These are phyloP conservation scores for Hippasteria phrygiana DNA, from an alignment of 53 echinoderm and acorn worm genomes.

Conservation along the genomic window DNA sequence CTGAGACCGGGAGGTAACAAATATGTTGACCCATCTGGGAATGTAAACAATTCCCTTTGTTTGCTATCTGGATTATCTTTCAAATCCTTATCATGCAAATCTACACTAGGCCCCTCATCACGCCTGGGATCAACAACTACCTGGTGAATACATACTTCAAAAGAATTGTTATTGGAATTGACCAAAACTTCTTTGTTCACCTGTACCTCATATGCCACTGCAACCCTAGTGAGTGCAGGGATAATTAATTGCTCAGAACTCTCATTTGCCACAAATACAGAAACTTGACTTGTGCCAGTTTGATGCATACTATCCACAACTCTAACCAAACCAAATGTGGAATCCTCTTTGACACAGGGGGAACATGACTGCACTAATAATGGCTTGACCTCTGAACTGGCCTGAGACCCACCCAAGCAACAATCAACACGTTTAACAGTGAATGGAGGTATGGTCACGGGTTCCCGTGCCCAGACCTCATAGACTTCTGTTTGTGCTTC, in stretches of 20 bases:
- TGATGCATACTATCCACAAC: slow-evolving; percentile 9
- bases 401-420: not conserved
- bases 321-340: not conserved
- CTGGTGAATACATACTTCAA: slow-evolving; percentile 37
- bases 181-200: slow-evolving; percentile 45
- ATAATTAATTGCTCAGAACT: slow-evolving; percentile 41
- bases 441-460: not conserved
- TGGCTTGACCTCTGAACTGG: not conserved
- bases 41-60: slow-evolving; percentile 48
- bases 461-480: slow-evolving; percentile 26
- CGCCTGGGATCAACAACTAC: slow-evolving; percentile 8
- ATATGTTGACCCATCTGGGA: slow-evolving; percentile 45
- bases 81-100: slow-evolving; percentile 16
- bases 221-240: slow-evolving; percentile 42
- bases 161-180: not conserved
- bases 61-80: slow-evolving; percentile 22
- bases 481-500: not conserved
- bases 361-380: slow-evolving; percentile 10
- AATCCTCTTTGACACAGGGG: not conserved
- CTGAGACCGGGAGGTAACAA: slow-evolving; percentile 48
- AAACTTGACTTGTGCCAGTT: not conserved
- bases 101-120: slow-evolving; percentile 18
- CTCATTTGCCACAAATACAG: slow-evolving; percentile 24
- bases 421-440: slow-evolving; percentile 6
- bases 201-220: slow-evolving; percentile 46